These are phyloP conservation scores for Macroglossus sobrinus DNA, from an alignment of 2,113 vertebrate species.

Conservation along the genomic window DNA sequence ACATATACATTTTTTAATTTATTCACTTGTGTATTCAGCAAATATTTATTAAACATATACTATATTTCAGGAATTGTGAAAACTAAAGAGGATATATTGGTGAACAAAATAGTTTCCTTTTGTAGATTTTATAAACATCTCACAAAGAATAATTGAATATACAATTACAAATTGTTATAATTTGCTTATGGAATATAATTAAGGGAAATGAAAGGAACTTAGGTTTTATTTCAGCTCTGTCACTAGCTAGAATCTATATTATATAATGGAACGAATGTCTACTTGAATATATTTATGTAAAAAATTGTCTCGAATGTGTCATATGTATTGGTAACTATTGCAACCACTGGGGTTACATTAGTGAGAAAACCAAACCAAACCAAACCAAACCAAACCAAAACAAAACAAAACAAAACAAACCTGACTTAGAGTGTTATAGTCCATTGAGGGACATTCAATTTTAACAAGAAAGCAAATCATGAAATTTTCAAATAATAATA, in stretches of 20 bases:
- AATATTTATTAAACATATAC: slow-evolving; percentile 41
- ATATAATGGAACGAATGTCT: not conserved
- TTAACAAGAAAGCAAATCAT: not conserved
- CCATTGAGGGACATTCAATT: not conserved
- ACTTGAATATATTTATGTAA: not conserved
- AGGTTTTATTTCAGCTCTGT: not conserved
- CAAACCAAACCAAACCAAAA: not conserved
- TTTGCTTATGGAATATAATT: not conserved
- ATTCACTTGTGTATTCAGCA: not conserved
- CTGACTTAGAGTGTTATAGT: not conserved
- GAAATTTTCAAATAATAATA: not conserved
- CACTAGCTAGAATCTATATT: not conserved
- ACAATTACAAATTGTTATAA: not conserved
- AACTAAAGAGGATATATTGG: not conserved
- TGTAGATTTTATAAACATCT: not conserved
- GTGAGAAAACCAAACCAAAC: not conserved
- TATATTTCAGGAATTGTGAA: not conserved
- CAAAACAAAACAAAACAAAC: no score
- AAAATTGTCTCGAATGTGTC: not conserved
- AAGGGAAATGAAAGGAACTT: not conserved
- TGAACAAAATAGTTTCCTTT: not conserved
- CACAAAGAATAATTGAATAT: not conserved
- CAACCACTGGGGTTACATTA: not conserved
- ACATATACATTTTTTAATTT: not conserved
- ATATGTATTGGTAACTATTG: not conserved